Base-by-base conservation (phyloP, 2,888 invertebrate species). In the Meghimatium bilineatum region DNA sequence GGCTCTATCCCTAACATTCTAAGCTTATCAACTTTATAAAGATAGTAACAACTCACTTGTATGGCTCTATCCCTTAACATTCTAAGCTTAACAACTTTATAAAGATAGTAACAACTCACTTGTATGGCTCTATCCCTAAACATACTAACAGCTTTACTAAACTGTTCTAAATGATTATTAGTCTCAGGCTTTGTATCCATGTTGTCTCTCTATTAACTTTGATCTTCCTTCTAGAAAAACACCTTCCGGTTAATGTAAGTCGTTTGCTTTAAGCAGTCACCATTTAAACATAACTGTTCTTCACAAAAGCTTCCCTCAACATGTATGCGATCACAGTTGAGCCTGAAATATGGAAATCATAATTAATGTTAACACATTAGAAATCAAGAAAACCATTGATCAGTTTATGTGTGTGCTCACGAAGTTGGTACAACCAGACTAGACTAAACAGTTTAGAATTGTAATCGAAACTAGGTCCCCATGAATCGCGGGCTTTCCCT, bases 161-260 rank as follows among this genome's bases (percentile, higher is more conserved):
- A 84, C 66, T 84, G 84, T 44, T 84, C 84, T 52, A 84, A 36
- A n/a, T 84, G 84, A n/a, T 84, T 84, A 38, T 79, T 84, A 20
- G 79, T 38, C n/a, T 80, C 84, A 29, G 80, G 29, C 36, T 56
- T 60, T 10, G n/a, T 69, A 23, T 84, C 84, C 84, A 85, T 85
- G 56, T 3, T 56, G 52, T n/a, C 72, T 75, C 23, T n/a, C 75
- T 32, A 23, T 20, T 29, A 12, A 10, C 23, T 29, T 23, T 32
- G 32, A 32, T 32, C 20, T 74, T 52, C 6, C 32, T 44, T 52
- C 14, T 10, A 74, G 74, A 20, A 12, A 49, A 17, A 74, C 6
- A 3, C 2, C 3, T 56, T 8, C 52, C 52, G 3, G n/a, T n/a
- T n/a, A 23, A 2, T 12, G n/a, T 14, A n/a, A 10, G n/a, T 72